Percentiles rank a stretch among this genome's conserved stretches.
These are phyloP conservation scores for Oreochromis mossambicus DNA, from an alignment of 2,797 vertebrate species.

Conservation along the genomic window DNA sequence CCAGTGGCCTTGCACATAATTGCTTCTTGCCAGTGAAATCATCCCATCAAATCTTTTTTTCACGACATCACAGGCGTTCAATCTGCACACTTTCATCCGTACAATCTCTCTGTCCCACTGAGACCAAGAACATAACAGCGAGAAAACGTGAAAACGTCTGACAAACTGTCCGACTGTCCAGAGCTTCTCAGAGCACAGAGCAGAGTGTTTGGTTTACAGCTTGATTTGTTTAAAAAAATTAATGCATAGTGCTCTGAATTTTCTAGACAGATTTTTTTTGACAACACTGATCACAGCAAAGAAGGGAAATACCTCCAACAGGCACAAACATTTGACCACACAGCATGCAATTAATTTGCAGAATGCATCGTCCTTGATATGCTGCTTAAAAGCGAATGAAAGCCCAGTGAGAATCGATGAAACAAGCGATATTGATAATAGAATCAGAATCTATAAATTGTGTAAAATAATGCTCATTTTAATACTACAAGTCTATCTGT, in stretches of 20 bases:
- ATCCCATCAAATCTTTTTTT: slow-evolving; percentile 6
- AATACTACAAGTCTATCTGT: neutral
- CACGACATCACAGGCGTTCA: slow-evolving; percentile 5
- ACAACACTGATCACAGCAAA: neutral
- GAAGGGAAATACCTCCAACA: neutral
- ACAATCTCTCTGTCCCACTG: neutral
- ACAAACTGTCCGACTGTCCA: neutral
- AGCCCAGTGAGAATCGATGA: neutral
- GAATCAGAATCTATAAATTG: neutral
- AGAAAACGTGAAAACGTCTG: neutral
- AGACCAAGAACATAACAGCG: neutral
- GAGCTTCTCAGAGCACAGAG: neutral
- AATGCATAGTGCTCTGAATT: neutral
- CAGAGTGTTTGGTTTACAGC: neutral
- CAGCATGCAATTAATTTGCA: neutral
- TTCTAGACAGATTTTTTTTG: neutral
- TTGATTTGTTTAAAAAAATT: neutral
- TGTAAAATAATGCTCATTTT: neutral
- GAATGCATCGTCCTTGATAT: neutral
- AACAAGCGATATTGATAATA: neutral
- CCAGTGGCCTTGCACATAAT: neutral
- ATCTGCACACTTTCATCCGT: slow-evolving; percentile 8
- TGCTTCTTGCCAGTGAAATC: neutral
- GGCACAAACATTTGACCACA: neutral
- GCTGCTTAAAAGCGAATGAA: neutral